Evolutionary conservation across 30 jellyfish, hydroid and myxozoan genomes (phyloP).

Genomic region (Aurelia sp.): DNA sequence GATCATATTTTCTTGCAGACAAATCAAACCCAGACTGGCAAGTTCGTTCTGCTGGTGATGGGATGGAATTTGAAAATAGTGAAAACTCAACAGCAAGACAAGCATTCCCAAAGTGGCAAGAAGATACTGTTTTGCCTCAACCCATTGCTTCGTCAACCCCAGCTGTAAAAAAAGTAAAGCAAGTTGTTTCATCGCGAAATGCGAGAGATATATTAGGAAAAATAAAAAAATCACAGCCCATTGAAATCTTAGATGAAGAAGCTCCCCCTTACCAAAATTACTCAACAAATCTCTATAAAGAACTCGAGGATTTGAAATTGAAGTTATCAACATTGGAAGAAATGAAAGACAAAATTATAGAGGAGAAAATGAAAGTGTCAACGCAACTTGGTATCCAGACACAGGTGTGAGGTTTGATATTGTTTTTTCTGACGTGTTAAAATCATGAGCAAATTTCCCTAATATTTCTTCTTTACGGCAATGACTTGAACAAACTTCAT

Average conservation of each 20-base stretch:
- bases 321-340: slow-evolving; percentile 34
- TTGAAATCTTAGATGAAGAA: not conserved
- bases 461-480: no score
- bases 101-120: slow-evolving; percentile 7
- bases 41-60: slow-evolving; percentile 77
- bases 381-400: slow-evolving; percentile 85
- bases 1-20: no score
- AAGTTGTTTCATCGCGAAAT: not conserved
- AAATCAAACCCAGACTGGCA: not conserved
- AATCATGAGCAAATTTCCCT: no score
- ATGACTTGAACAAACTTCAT: no score
- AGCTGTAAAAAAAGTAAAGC: slow-evolving; percentile 4
- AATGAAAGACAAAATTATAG: slow-evolving; percentile 46
- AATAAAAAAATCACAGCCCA: slow-evolving; percentile 9
- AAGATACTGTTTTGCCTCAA: not conserved
- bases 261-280: not conserved
- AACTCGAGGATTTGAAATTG: slow-evolving; percentile 53
- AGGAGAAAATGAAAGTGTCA: slow-evolving; percentile 77
- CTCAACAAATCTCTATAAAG: slow-evolving; percentile 1
- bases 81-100: not conserved
- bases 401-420: slow-evolving; percentile 39
- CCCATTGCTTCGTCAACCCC: slow-evolving; percentile 71
- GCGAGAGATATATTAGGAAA: slow-evolving; percentile 5
- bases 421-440: not conserved
- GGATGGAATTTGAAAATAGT: slow-evolving; percentile 51